Evolutionary conservation across 2,888 invertebrate species (phyloP).

Genomic region (Drosophila meridionalis): DNA sequence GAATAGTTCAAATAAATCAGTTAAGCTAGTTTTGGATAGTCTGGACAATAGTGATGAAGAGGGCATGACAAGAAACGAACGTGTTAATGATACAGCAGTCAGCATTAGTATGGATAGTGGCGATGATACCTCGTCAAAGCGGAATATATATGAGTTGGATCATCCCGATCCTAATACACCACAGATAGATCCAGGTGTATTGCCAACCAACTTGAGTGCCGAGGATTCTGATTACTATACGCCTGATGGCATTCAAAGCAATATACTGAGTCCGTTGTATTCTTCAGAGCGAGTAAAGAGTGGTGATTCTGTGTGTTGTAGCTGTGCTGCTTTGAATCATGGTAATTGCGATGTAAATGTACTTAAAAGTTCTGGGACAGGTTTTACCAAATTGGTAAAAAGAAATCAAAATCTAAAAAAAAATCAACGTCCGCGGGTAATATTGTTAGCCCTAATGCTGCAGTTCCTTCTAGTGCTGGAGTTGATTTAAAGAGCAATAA

Average conservation of each 20-base stretch:
- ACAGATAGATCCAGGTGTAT: conserved; percentile 30
- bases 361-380: conserved; percentile 42
- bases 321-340: conserved; percentile 24
- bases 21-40: conserved; percentile 60
- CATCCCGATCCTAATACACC: conserved; percentile 34
- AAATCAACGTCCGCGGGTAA: conserved; percentile 84
- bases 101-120: conserved; percentile 16
- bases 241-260: conserved; percentile 90
- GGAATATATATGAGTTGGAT: conserved; percentile 39
- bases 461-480: conserved; percentile 62
- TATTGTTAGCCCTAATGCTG: conserved; percentile 73
- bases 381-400: conserved; percentile 69
- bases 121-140: conserved; percentile 37
- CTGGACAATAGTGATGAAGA: conserved; percentile 39
- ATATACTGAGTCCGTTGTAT: conserved; percentile 88
- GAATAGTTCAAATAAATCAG: conserved; percentile 58
- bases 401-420: conserved; percentile 81
- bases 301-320: conserved; percentile 64
- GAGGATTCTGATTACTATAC: conserved; percentile 93
- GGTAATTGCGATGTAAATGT: conserved; percentile 19
- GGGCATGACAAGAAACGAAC: conserved; percentile 28
- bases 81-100: conserved; percentile 28
- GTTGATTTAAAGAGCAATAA: conserved; percentile 86
- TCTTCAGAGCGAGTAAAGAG: conserved; percentile 75
- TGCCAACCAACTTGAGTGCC: conserved; percentile 80